These are phyloP conservation scores for Synanthedon tipuliformis DNA, from an alignment of 2,888 invertebrate genomes.

Conservation along the genomic window DNA sequence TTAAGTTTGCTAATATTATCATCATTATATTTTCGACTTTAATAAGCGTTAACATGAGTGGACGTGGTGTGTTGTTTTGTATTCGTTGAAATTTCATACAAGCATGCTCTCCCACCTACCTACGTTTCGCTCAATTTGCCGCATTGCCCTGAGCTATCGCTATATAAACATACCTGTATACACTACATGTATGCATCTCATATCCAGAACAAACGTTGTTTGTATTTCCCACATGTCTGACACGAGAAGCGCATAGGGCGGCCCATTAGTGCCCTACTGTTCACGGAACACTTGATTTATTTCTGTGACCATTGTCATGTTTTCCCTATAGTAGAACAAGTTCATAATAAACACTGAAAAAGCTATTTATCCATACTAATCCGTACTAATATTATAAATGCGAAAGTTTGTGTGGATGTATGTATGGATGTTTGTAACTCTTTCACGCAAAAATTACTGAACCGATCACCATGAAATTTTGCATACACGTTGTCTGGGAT, in stretches of 20 bases:
- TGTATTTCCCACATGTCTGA: conserved; percentile 6
- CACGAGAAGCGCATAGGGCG: background rate
- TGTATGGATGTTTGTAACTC: too few species aligned
- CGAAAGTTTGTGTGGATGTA: too few species aligned
- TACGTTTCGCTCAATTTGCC: conserved; percentile 21
- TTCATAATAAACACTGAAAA: too few species aligned
- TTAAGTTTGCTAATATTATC: background rate
- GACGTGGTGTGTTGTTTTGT: background rate
- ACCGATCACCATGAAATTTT: too few species aligned
- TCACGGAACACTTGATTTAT: background rate
- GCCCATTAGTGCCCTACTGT: background rate
- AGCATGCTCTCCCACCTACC: conserved; percentile 9
- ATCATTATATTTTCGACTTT: background rate
- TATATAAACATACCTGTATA: conserved; percentile 4
- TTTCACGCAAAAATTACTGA: too few species aligned
- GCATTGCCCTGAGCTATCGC: conserved; percentile 12
- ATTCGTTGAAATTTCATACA: conserved; percentile 7
- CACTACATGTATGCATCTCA: conserved; percentile 1
- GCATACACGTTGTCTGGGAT: too few species aligned
- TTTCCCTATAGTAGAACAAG: too few species aligned
- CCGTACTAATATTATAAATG: too few species aligned
- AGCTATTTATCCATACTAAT: too few species aligned
- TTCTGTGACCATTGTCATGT: too few species aligned
- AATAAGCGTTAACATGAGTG: background rate
- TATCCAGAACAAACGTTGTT: conserved; percentile 5